phyloP scores from a whole-genome alignment of 2,888 invertebrate genomes.

The Nymphalis polychloros region DNA sequence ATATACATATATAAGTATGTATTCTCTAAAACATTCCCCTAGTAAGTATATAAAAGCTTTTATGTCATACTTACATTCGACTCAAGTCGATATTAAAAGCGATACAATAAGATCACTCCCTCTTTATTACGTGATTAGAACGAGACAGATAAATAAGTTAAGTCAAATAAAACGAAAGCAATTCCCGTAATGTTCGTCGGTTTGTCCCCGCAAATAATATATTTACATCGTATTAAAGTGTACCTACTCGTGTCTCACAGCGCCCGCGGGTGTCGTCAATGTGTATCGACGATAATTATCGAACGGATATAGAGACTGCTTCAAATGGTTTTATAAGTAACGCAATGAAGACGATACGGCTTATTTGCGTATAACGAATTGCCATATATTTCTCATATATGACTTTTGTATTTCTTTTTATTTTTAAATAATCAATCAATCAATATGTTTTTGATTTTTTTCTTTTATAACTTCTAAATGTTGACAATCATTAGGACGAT shows the following conservation, averaged over 20 bases:
- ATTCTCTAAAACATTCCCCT: too few relatives aligned
- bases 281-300: slow-evolving; percentile 58
- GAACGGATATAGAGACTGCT: slow-evolving; percentile 47
- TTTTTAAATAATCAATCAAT: too few relatives aligned
- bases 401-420: too few relatives aligned
- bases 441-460: too few relatives aligned
- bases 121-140: slow-evolving; percentile 8
- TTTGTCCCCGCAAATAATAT: slow-evolving; percentile 60
- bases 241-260: slow-evolving; percentile 48
- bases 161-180: slow-evolving; percentile 52
- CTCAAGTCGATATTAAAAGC: background rate
- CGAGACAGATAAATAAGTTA: slow-evolving; percentile 27
- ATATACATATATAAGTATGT: too few relatives aligned
- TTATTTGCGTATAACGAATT: slow-evolving; percentile 9
- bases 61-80: too few relatives aligned
- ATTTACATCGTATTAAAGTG: slow-evolving; percentile 58
- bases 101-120: background rate
- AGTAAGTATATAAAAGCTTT: too few relatives aligned
- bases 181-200: slow-evolving; percentile 59
- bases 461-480: too few relatives aligned
- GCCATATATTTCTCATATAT: too few relatives aligned
- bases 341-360: slow-evolving; percentile 46
- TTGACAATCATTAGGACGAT: too few relatives aligned
- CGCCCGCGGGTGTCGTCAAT: slow-evolving; percentile 64
- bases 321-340: slow-evolving; percentile 15